A percentile compares a stretch with the other conserved stretches of the same genome.
These are phyloP conservation scores for Spongilla lacustris DNA, from an alignment of 37 sponge, comb jelly and placozoan genomes.

Conservation along the genomic window DNA sequence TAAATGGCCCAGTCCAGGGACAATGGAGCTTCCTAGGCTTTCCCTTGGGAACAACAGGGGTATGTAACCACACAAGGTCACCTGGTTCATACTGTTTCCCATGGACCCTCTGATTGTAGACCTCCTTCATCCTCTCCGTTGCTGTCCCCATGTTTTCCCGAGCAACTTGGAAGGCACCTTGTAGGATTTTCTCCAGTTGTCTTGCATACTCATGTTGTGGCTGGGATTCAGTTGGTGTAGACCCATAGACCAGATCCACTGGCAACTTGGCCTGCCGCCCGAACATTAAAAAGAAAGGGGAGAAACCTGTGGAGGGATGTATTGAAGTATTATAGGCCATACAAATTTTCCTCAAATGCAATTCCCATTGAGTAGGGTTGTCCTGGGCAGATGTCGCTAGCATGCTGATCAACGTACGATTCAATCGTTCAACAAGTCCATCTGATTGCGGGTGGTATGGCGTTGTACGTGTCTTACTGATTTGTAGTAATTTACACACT, in stretches of 20 bases:
- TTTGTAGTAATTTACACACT: no score
- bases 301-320: constrained; percentile 22
- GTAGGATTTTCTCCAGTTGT: neutral
- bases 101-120: constrained; percentile 14
- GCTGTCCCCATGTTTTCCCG: neutral
- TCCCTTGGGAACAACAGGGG: constrained; percentile 16
- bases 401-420: no score
- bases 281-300: constrained; percentile 38
- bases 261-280: constrained; percentile 36
- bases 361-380: constrained; percentile 26
- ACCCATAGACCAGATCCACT: constrained; percentile 34
- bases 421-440: no score
- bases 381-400: no score
- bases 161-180: neutral
- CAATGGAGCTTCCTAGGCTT: constrained; percentile 22
- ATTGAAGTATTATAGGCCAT: constrained; percentile 28
- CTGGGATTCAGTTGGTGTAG: neutral
- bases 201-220: constrained; percentile 3
- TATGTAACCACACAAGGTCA: constrained; percentile 28
- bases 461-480: no score
- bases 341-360: constrained; percentile 5
- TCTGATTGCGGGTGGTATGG: neutral
- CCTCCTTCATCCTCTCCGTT: constrained; percentile 13
- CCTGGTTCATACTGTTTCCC: constrained; percentile 3
- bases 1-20: constrained; percentile 34